phyloP scores from a whole-genome alignment of 2,113 vertebrate species.

The Panthera uncia region DNA sequence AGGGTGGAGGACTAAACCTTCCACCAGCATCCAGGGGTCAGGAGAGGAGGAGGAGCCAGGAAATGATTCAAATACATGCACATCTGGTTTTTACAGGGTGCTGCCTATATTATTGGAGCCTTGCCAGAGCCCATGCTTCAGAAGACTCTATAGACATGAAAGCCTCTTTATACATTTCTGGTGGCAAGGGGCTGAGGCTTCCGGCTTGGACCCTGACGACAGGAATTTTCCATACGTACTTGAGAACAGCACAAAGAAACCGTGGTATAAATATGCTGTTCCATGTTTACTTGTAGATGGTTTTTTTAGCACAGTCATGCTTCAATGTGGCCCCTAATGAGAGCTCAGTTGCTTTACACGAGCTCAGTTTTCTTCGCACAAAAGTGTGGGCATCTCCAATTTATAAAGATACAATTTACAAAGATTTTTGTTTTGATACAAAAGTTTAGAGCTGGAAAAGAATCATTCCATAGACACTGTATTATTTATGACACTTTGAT shows the following conservation, averaged over 20 bases:
- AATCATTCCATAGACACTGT: background rate
- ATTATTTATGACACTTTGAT: background rate
- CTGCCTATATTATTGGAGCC: constrained; percentile 51
- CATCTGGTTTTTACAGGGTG: constrained; percentile 61
- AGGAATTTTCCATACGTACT: constrained; percentile 52
- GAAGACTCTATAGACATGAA: constrained; percentile 51
- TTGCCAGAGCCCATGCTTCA: constrained; percentile 31
- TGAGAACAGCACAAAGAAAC: constrained; percentile 42
- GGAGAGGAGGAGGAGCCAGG: constrained; percentile 9
- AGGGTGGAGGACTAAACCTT: background rate
- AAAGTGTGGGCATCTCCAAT: background rate
- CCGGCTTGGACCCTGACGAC: background rate
- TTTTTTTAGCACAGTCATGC: constrained; percentile 13
- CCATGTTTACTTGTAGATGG: background rate
- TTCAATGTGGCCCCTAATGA: background rate
- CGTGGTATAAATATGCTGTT: background rate
- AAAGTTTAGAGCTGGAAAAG: constrained; percentile 17
- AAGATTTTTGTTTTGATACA: background rate
- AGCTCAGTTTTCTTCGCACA: background rate
- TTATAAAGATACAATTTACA: background rate
- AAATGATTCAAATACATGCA: background rate
- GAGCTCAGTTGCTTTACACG: background rate
- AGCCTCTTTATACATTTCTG: constrained; percentile 47
- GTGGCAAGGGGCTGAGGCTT: constrained; percentile 49
- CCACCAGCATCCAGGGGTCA: background rate